phyloP scores from a whole-genome alignment of 2,113 vertebrate species.

The Perca fluviatilis region DNA sequence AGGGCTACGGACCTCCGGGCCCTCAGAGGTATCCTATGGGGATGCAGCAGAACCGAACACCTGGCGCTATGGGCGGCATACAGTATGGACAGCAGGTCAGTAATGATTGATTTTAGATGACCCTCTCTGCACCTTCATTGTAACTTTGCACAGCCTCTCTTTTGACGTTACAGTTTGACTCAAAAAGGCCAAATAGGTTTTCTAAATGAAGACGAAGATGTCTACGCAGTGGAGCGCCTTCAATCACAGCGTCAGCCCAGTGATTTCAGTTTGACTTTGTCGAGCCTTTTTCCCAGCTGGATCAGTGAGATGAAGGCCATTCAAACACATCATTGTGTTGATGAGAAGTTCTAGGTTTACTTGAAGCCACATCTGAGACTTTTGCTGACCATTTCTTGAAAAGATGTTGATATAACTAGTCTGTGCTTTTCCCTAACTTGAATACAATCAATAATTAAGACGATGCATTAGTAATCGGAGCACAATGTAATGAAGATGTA shows the following conservation, averaged over 20 bases:
- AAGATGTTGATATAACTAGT: background rate
- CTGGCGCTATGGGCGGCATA: slow-evolving; percentile 90
- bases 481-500: background rate
- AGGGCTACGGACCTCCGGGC: slow-evolving; percentile 91
- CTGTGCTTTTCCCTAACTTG: background rate
- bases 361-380: background rate
- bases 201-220: background rate
- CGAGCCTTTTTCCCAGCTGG: background rate
- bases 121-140: background rate
- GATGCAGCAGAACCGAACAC: slow-evolving; percentile 91
- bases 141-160: background rate
- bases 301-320: background rate
- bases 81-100: slow-evolving; percentile 96
- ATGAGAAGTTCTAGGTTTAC: background rate
- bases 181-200: background rate
- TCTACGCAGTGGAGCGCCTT: no score
- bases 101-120: background rate
- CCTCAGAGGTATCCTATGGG: slow-evolving; percentile 95
- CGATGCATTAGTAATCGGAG: background rate
- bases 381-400: background rate
- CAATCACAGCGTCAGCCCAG: no score
- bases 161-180: background rate
- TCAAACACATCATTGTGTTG: background rate
- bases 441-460: background rate
- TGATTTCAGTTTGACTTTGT: background rate